Evolutionary conservation across 2,113 vertebrate genomes (phyloP).

Genomic region (Siniperca chuatsi): DNA sequence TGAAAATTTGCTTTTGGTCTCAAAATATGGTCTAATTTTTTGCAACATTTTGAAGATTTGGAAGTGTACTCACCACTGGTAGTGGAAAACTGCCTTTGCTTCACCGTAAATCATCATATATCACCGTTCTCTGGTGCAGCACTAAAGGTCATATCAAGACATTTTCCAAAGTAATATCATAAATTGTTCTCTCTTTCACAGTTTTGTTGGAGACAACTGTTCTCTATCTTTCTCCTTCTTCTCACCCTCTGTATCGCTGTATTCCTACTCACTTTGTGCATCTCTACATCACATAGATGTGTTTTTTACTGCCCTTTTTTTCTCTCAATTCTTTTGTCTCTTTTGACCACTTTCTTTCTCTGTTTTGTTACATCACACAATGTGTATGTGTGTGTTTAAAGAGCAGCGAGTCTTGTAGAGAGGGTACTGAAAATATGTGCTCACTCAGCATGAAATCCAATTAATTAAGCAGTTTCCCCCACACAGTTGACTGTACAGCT

Average conservation of each 20-base stretch:
- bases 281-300: not conserved
- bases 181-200: not conserved
- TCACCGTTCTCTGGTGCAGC: not conserved
- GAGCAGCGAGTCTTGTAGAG: constrained; percentile 19
- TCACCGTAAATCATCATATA: not conserved
- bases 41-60: not conserved
- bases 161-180: not conserved
- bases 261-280: not conserved
- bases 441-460: constrained; percentile 71
- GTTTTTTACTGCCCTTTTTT: not conserved
- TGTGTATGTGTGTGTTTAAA: constrained; percentile 29
- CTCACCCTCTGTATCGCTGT: not conserved
- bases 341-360: not conserved
- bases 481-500: constrained; percentile 25
- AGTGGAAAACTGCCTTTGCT: not conserved
- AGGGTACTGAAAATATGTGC: constrained; percentile 50
- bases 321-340: not conserved
- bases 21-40: not conserved
- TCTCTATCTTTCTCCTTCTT: not conserved
- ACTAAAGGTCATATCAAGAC: not conserved
- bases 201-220: not conserved
- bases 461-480: constrained; percentile 65
- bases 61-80: not conserved
- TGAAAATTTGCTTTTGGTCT: not conserved
- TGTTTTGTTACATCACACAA: constrained; percentile 20